Evolutionary conservation across 2,113 vertebrate genomes (phyloP).

Genomic region (Sminthopsis crassicaudata): DNA sequence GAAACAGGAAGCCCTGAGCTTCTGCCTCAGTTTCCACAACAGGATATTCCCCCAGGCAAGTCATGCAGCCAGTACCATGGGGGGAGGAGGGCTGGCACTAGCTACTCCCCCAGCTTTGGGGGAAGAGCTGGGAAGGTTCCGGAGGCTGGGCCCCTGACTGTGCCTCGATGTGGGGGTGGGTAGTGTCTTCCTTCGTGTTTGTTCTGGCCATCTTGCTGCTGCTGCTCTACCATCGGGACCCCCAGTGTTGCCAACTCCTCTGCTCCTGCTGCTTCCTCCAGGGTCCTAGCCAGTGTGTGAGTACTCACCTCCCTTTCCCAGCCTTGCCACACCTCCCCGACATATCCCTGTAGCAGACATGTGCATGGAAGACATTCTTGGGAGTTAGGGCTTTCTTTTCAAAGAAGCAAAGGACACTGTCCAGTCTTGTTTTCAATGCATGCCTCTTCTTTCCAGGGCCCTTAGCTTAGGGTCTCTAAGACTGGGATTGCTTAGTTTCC

Average conservation of each 20-base stretch:
- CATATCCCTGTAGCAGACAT: background rate
- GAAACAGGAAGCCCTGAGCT: background rate
- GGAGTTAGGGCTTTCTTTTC: background rate
- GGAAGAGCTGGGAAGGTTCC: background rate
- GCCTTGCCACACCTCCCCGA: background rate
- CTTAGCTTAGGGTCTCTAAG: background rate
- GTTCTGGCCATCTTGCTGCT: conserved; percentile 86
- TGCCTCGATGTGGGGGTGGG: conserved; percentile 3
- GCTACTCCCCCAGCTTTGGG: background rate
- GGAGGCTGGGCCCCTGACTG: background rate
- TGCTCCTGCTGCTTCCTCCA: conserved; percentile 84
- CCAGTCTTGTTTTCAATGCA: background rate
- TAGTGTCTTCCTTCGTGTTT: conserved; percentile 87
- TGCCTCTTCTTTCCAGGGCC: background rate
- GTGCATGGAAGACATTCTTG: background rate
- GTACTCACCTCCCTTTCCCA: conserved; percentile 31
- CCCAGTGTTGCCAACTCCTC: conserved; percentile 86
- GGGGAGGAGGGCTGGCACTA: background rate
- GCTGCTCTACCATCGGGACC: conserved; percentile 86
- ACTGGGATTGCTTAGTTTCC: background rate
- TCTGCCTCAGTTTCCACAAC: background rate
- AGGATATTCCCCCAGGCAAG: background rate
- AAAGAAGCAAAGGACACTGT: background rate
- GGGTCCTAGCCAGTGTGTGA: conserved; percentile 84
- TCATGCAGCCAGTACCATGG: background rate